Base-by-base conservation (phyloP, 2,797 vertebrate genomes). In the Acanthopagrus latus region DNA sequence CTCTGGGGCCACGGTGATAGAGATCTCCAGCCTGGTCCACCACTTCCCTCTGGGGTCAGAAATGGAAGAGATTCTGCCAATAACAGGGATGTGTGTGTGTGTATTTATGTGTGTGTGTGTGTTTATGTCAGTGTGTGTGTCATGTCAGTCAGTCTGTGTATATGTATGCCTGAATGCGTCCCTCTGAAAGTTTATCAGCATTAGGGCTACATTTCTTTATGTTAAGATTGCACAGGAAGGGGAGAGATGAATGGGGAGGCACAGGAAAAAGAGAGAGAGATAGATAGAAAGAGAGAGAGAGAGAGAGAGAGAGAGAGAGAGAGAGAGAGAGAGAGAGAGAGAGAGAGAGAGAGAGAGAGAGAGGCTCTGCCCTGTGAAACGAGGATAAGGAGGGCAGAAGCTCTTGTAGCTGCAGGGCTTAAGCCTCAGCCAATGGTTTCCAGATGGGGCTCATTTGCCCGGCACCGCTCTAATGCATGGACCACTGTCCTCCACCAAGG, bases 381-480 rank as follows among this genome's bases (percentile, higher is more conserved):
- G 78, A 87, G 85, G 96, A 96, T 96, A 96, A 96, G 94, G 78
- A 92, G 88, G 94, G 95, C 95, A 91, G 94, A 79, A 94, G 85
- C 93, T 94, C 91, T 94, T 72, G 66, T 95, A 89, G 94, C 94
- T 93, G 85, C 82, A 90, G 74, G 94, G 93, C 84, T 95, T 93
- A 95, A 95, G 95, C 91, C 89, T 69, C 72, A 92, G 81, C 93
- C 97, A 97, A 98, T 97, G 92, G 95, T 93, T 96, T 97, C 97
- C 98, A 99, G 97, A 97, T 98, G 98, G 91, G 41, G 83, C 92
- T 95, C 93, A 96, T 97, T 98, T 96, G 96, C 95, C 70, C 88
- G 12, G 88, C 90, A 80, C 78, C 76, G 78, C 83, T 86, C 60
- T 74, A 86, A 54, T 85, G 76, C 81, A 81, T 76, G 68, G 77